Evolutionary conservation across 2,888 invertebrate genomes (phyloP).

Genomic region (Harpalus rubripes): DNA sequence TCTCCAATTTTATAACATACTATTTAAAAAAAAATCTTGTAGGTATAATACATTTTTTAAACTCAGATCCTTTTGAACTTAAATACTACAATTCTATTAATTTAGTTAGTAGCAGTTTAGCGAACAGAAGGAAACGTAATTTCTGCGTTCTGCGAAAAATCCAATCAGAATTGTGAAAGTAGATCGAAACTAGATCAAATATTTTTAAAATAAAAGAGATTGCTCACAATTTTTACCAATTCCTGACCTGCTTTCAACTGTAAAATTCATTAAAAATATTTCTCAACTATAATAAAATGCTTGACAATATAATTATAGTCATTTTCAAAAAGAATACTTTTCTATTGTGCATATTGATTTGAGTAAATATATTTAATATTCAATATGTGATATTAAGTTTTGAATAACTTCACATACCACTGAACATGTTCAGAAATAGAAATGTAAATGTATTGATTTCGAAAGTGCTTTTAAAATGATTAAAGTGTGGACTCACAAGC

Average conservation of each 20-base stretch:
- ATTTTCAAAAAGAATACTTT: too few species aligned
- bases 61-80: too few species aligned
- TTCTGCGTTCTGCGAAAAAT: not conserved
- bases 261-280: not conserved
- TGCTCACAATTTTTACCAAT: not conserved
- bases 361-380: not conserved
- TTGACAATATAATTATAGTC: too few species aligned
- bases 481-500: too few species aligned
- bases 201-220: slow-evolving; percentile 19
- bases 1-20: too few species aligned
- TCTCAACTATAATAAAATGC: not conserved
- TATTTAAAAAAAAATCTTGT: too few species aligned
- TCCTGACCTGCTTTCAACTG: slow-evolving; percentile 15
- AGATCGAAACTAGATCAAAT: slow-evolving; percentile 4
- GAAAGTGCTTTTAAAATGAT: not conserved
- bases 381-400: not conserved
- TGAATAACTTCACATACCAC: not conserved
- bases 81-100: too few species aligned
- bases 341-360: not conserved
- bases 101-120: too few species aligned
- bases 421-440: not conserved
- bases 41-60: too few species aligned
- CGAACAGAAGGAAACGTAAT: not conserved
- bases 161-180: slow-evolving; percentile 8
- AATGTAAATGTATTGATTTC: not conserved